Conservation (phyloP, 92 coral and sea anemone genomes). For the Hydrozoanthus gracilis region DNA sequence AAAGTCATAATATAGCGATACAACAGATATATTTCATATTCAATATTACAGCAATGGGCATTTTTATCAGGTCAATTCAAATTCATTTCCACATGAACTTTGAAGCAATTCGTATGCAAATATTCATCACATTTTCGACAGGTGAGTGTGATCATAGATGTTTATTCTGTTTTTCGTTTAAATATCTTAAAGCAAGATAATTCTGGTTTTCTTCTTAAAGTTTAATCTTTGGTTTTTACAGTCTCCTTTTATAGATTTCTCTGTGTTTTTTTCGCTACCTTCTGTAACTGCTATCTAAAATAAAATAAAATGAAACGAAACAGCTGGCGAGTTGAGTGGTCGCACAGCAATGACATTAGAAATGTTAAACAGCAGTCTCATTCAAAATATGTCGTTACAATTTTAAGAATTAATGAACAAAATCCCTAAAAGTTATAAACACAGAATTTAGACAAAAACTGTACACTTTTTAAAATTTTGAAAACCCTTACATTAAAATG, state of each 20-base stretch:
- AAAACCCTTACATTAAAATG: constrained; percentile 13
- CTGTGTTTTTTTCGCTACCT: neutral
- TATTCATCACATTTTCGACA: neutral
- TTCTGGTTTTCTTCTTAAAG: neutral
- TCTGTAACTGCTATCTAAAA: neutral
- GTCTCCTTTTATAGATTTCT: neutral
- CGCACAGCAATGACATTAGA: neutral
- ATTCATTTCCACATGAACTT: neutral
- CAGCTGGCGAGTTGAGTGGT: constrained; percentile 21
- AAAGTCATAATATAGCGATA: too few relatives aligned
- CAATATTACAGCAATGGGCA: neutral
- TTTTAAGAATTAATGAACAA: constrained; percentile 30
- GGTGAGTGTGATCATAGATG: neutral
- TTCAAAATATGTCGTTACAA: neutral
- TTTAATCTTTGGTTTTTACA: neutral
- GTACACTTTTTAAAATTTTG: neutral
- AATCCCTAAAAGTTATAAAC: constrained; percentile 21
- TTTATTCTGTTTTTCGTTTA: constrained; percentile 25
- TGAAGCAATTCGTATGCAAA: constrained; percentile 19
- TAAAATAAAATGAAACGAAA: constrained; percentile 6
- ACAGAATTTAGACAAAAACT: neutral
- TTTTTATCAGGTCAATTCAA: neutral
- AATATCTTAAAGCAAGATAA: neutral
- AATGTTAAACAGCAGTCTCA: constrained; percentile 7
- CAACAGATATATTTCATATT: neutral